Conservation (phyloP, 2,797 vertebrate species). For the Eupleurogrammus muticus region DNA sequence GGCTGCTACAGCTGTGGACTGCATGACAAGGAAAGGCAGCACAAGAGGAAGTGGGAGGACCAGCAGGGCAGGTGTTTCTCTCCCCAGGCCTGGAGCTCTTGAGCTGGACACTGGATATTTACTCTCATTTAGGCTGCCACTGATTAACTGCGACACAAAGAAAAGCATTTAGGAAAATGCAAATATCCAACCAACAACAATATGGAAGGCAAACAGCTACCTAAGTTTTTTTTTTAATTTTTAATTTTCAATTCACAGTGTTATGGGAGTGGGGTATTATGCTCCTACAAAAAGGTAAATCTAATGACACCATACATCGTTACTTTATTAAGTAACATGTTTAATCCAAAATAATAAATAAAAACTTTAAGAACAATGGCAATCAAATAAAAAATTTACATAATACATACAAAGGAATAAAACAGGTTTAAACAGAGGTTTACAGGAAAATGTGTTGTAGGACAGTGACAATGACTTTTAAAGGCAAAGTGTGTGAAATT, state of each 20-base stretch:
- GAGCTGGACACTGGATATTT: constrained; percentile 68
- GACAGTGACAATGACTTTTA: not conserved
- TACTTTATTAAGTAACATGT: not conserved
- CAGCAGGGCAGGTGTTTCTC: constrained; percentile 62
- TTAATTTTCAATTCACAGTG: constrained; percentile 34
- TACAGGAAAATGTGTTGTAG: not conserved
- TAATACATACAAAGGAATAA: not conserved
- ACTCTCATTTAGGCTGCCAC: constrained; percentile 77
- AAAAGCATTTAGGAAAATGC: constrained; percentile 43
- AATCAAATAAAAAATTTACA: not conserved
- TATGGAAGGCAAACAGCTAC: constrained; percentile 31
- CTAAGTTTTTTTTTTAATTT: constrained; percentile 13
- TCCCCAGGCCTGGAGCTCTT: constrained; percentile 74
- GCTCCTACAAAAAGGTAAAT: not conserved
- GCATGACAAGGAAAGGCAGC: constrained; percentile 42
- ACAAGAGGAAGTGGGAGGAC: constrained; percentile 55
- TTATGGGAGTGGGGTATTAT: constrained; percentile 33
- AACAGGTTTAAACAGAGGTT: not conserved
- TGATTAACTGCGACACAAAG: constrained; percentile 54
- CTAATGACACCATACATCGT: not conserved
- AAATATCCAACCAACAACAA: constrained; percentile 50
- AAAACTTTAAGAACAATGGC: not conserved
- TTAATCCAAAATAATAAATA: not conserved
- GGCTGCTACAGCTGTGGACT: constrained; percentile 59
- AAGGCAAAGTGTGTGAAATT: too few species aligned